Evolutionary conservation across 1,140 invertebrate species (phyloP), one percentile per base, ranked within the genome.

Genomic region (Pseudomyrmex gracilis): DNA sequence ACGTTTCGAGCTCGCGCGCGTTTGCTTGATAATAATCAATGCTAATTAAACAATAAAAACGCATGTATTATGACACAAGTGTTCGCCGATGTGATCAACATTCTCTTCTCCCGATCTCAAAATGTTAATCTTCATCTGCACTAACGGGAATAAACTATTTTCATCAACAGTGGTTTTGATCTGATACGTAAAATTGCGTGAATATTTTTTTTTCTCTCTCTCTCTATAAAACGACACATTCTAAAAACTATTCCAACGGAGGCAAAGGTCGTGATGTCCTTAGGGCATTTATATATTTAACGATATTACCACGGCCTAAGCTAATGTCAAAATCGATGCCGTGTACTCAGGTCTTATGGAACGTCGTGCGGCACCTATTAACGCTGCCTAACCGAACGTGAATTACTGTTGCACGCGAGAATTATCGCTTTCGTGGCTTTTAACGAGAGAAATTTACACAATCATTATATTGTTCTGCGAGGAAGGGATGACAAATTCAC

Each of bases 391-490:
- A 66, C 85, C 85, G 82, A 83, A 86, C 86, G 57, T 73, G 86
- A 84, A 87, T 87, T 87, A 87, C 53, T 85, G 73, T 87, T 84
- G 74, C 45, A 63, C 73, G 76, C 76, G 67, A 85, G 66, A 84
- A 88, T 88, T 88, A 88, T 88, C 87, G 86, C 87, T 84, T 88
- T 57, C 82, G 70, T 85, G 83, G 60, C 86, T 88, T 84, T 63
- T 82, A 83, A 80, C 24, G 66, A 80, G 76, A 80, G 76, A 80
- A 80, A 80, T 80, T 80, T 80, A 71, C 76, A 58, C 76, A 80
- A 80, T 80, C 66, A 71, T 80, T 80, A 34, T 34, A 80, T 80
- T 71, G 53, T 80, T 51, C 66, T 70, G 34, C 20, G 53, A 70
- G 45, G 76, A 60, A 70, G 66, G 66, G 66, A 70, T 71, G 76